These are phyloP conservation scores for Drosophila limbata DNA, from an alignment of 2,888 invertebrate genomes.

Conservation along the genomic window DNA sequence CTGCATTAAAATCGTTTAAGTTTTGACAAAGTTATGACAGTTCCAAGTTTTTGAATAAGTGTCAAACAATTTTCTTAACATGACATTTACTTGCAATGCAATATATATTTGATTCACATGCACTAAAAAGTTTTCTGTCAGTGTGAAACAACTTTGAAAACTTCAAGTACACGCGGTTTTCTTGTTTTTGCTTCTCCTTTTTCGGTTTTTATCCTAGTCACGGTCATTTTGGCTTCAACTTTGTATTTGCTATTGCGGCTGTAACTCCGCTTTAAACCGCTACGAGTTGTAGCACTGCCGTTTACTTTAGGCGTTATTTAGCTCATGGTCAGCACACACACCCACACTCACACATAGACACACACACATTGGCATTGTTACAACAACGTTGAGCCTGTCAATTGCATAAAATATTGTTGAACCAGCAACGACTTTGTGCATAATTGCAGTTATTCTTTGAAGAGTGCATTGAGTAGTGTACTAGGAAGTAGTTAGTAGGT, in stretches of 20 bases:
- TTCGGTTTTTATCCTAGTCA: slow-evolving; percentile 33
- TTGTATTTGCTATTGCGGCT: slow-evolving; percentile 60
- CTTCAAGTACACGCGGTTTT: slow-evolving; percentile 60
- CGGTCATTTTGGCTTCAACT: slow-evolving; percentile 75
- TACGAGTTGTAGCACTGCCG: not conserved
- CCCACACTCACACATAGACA: slow-evolving; percentile 16
- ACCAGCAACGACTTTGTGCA: slow-evolving; percentile 44
- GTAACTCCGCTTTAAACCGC: not conserved
- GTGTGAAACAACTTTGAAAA: slow-evolving; percentile 49
- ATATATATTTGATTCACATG: not conserved
- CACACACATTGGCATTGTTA: slow-evolving; percentile 1
- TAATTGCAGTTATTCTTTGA: slow-evolving; percentile 51
- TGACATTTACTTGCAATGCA: too few species aligned
- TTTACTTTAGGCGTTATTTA: slow-evolving; percentile 64
- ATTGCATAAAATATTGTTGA: slow-evolving; percentile 68
- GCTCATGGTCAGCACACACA: slow-evolving; percentile 67
- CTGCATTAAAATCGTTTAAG: too few species aligned
- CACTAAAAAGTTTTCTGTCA: slow-evolving; percentile 32
- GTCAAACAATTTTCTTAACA: too few species aligned
- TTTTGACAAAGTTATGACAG: too few species aligned
- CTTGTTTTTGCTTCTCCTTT: slow-evolving; percentile 43
- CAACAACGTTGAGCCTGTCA: slow-evolving; percentile 54
- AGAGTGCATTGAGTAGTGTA: not conserved
- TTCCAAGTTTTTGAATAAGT: too few species aligned
- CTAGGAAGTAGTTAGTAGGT: not conserved